Conservation (phyloP, 2,113 vertebrate genomes). For the Sphaerodactylus townsendi region DNA sequence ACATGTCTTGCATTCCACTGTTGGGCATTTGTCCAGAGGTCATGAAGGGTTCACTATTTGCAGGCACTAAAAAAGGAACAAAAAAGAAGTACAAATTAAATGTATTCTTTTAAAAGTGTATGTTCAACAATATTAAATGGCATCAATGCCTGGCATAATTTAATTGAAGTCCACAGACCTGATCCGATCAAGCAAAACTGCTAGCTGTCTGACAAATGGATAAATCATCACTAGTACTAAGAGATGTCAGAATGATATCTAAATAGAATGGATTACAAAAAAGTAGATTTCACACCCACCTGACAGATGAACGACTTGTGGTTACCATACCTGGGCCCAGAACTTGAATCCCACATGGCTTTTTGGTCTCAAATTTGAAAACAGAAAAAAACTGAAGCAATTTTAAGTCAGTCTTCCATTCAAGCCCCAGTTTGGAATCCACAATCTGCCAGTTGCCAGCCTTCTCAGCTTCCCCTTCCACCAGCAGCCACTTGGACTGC, state of each 20-base stretch:
- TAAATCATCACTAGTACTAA: conserved; percentile 40
- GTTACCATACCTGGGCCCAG: conserved; percentile 12
- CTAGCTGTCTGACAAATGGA: conserved; percentile 40
- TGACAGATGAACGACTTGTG: conserved; percentile 22
- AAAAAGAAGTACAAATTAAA: conserved; percentile 32
- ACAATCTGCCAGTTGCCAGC: neutral
- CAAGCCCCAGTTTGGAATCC: neutral
- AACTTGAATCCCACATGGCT: conserved; percentile 19
- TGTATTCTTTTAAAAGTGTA: conserved; percentile 27
- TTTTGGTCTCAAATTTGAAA: conserved; percentile 20
- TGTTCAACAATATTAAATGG: conserved; percentile 39
- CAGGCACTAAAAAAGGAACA: conserved; percentile 80
- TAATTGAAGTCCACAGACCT: conserved; percentile 47
- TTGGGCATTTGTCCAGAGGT: conserved; percentile 89
- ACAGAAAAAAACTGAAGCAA: conserved; percentile 1
- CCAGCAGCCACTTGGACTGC: too few relatives aligned
- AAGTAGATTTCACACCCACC: conserved; percentile 9
- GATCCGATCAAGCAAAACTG: conserved; percentile 51
- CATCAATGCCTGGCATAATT: conserved; percentile 36
- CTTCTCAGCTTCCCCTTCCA: too few relatives aligned
- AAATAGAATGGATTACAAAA: neutral
- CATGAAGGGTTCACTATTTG: conserved; percentile 89
- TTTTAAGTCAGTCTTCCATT: neutral
- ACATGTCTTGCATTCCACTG: conserved; percentile 92
- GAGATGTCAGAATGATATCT: conserved; percentile 25